Conservation (phyloP, 2,113 vertebrate species). For the Dolichallabes microphthalmus region DNA sequence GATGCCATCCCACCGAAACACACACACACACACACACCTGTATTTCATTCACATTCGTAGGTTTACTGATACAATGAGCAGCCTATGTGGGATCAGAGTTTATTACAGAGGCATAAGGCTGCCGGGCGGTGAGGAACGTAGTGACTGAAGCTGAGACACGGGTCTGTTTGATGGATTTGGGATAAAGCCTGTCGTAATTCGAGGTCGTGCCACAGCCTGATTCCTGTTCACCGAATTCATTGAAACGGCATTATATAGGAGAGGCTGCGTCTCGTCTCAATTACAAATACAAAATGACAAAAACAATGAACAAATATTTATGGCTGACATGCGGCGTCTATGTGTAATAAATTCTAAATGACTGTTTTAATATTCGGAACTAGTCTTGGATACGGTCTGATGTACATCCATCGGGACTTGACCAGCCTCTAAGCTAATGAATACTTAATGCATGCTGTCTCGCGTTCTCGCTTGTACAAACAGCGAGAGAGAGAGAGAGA, state of each 20-base stretch:
- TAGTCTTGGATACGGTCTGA: constrained; percentile 33
- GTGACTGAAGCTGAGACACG: constrained; percentile 12
- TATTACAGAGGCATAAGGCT: constrained; percentile 2
- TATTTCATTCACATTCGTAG: constrained; percentile 13
- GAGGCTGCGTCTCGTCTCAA: constrained; percentile 1
- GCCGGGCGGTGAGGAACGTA: neutral
- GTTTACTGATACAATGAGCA: constrained; percentile 30
- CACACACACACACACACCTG: constrained; percentile 6
- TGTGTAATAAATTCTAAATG: constrained; percentile 39
- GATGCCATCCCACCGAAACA: neutral
- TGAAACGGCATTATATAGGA: constrained; percentile 3
- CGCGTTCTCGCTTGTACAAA: constrained; percentile 30
- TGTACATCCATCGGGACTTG: constrained; percentile 31
- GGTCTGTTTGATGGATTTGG: constrained; percentile 20
- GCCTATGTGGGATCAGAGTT: constrained; percentile 11
- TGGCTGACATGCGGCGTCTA: constrained; percentile 21
- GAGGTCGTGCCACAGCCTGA: neutral
- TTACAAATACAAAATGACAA: constrained; percentile 30
- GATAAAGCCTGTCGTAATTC: neutral
- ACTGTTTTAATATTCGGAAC: constrained; percentile 48
- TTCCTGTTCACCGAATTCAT: constrained; percentile 11
- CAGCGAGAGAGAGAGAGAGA: neutral
- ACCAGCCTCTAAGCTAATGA: constrained; percentile 47
- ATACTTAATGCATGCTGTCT: constrained; percentile 47
- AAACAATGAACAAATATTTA: constrained; percentile 21